These are phyloP conservation scores for Athalia rosae DNA, from an alignment of 2,888 invertebrate genomes.

Conservation along the genomic window DNA sequence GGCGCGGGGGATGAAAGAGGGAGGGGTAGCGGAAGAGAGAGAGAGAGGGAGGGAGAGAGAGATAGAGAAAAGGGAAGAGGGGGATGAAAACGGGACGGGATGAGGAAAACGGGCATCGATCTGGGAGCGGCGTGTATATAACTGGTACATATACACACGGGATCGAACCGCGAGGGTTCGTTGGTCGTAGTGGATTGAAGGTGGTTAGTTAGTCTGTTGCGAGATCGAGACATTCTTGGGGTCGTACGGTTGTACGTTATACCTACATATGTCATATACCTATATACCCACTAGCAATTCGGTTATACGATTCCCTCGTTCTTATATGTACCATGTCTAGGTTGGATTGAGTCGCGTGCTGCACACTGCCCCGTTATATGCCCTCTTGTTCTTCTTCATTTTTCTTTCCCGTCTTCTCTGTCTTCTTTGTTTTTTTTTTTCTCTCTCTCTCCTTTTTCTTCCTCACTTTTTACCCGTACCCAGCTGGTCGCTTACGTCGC, in stretches of 20 bases:
- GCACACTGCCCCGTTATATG: neutral
- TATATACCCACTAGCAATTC: neutral
- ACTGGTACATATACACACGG: slow-evolving; percentile 18
- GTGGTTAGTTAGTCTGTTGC: neutral
- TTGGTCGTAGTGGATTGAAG: slow-evolving; percentile 4
- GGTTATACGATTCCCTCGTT: slow-evolving; percentile 6
- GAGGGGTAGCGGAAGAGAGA: neutral
- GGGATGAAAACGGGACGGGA: neutral
- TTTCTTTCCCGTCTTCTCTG: neutral
- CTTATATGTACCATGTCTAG: neutral
- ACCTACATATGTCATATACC: no score
- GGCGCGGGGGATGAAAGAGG: neutral
- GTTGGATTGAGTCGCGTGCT: neutral
- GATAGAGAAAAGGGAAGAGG: slow-evolving; percentile 7
- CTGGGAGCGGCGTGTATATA: slow-evolving; percentile 44
- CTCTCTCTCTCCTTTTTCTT: slow-evolving; percentile 1
- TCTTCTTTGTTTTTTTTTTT: neutral
- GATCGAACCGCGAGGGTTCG: slow-evolving; percentile 13
- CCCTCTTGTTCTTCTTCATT: neutral
- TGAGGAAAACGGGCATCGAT: slow-evolving; percentile 40
- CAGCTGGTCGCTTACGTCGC: neutral
- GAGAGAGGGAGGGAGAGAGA: neutral
- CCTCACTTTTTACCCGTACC: neutral
- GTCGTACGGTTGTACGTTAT: neutral
- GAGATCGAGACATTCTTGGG: slow-evolving; percentile 14